Evolutionary conservation across 1,140 invertebrate species (phyloP), one percentile per base, ranked within the genome.

Genomic region (Lucilia cuprina): DNA sequence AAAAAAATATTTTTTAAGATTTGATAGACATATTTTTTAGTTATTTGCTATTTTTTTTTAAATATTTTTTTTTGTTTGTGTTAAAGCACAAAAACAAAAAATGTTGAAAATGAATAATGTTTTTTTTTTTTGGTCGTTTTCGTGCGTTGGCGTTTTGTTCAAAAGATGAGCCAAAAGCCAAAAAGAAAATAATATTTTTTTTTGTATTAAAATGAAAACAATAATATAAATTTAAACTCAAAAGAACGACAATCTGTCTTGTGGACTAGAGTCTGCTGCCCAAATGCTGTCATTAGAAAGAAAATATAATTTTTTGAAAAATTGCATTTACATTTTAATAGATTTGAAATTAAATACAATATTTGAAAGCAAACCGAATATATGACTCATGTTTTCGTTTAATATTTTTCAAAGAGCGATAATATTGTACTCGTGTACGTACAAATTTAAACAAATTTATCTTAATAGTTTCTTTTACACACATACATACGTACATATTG

Each of bases 71-170:
- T 21, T 80, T 25, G 47, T 47, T 49, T 80, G n/a, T 21, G 17
- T 2, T 55, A 55, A n/a, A 41, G 10, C 41, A 41, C 2, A 55
- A 80, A 12, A 49, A 47, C 12, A 49, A 17, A 47, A 47, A 78
- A 49, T 80, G 47, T 21, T 19, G 21, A 47, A 80, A 25, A 80
- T 80, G 77, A 80, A 80, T 80, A 80, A 80, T 80, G 77, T 19
- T 47, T 50, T 80, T 80, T 19, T n/a, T n/a, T 47, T 50, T 80
- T 49, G 41, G 77, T 21, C n/a, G n/a, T 25, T 80, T 80, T 80
- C 19, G 65, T 80, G 77, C 41, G 77, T 80, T 19, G 77, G 77
- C 35, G 35, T 78, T 80, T 50, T 49, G 77, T 47, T 49, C 8
- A 25, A 80, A 49, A 50, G 41, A 77, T 77, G 21, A 77, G 77